These are phyloP conservation scores for Typhlomys cinereus DNA, from an alignment of 2,113 vertebrate species.

Conservation along the genomic window DNA sequence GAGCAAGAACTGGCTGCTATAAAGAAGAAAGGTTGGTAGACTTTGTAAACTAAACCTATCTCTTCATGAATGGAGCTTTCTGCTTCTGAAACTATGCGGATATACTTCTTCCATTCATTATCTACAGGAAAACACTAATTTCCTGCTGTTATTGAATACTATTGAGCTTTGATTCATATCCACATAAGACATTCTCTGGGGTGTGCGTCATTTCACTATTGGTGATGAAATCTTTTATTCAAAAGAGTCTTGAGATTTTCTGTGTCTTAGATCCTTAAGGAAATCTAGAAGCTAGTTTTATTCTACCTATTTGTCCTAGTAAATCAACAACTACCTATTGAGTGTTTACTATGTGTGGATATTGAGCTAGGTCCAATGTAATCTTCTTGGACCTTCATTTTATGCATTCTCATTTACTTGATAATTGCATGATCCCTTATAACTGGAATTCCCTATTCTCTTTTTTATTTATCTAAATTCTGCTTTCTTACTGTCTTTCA, in stretches of 20 bases:
- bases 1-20: constrained; percentile 94
- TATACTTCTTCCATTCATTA: neutral
- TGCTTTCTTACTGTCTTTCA: too few species aligned
- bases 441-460: neutral
- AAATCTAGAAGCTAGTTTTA: neutral
- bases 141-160: constrained; percentile 1
- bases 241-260: neutral
- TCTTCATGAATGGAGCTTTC: constrained; percentile 2
- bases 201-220: neutral
- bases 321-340: neutral
- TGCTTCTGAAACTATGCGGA: neutral
- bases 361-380: neutral
- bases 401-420: neutral
- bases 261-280: neutral
- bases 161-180: constrained; percentile 5
- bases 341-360: neutral
- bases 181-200: neutral
- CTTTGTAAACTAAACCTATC: neutral
- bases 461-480: constrained; percentile 35
- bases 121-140: neutral
- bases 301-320: neutral
- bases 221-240: neutral
- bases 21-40: constrained; percentile 91
- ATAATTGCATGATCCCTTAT: neutral
- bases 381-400: neutral